Conservation (phyloP, 2,113 vertebrate species). For the Engystomops pustulosus region DNA sequence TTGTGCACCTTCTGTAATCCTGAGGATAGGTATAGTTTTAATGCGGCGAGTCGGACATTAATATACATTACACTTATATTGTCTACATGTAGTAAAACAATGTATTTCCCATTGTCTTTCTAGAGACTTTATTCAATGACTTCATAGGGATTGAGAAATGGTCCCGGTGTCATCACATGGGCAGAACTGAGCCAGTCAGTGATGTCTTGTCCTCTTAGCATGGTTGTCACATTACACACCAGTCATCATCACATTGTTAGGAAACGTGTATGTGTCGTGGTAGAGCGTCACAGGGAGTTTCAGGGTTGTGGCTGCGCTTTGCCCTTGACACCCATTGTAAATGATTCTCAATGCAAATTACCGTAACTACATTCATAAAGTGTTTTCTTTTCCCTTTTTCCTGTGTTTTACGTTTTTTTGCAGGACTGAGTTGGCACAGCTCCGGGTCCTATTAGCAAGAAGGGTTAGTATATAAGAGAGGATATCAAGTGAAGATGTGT, state of each 20-base stretch:
- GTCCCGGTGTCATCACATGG: neutral
- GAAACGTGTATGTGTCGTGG: neutral
- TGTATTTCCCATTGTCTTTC: neutral
- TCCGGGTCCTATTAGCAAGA: too few relatives aligned
- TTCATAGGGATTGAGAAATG: neutral
- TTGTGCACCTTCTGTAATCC: too few relatives aligned
- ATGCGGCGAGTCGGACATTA: too few relatives aligned
- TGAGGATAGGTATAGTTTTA: too few relatives aligned
- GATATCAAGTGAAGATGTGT: too few relatives aligned
- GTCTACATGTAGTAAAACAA: neutral
- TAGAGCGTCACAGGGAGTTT: neutral
- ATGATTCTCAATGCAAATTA: neutral
- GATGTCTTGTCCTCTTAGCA: neutral
- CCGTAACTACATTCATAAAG: too few relatives aligned
- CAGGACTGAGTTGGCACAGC: too few relatives aligned
- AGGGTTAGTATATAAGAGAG: too few relatives aligned
- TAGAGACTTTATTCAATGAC: neutral
- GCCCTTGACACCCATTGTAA: neutral
- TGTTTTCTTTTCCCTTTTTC: too few relatives aligned
- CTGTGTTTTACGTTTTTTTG: too few relatives aligned
- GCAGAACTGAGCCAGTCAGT: neutral
- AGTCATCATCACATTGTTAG: neutral
- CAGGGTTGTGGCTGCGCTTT: constrained; percentile 20
- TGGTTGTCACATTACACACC: too few relatives aligned
- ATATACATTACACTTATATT: too few relatives aligned